phyloP scores from a whole-genome alignment of 2,797 vertebrate species.

The Nannoperca australis region DNA sequence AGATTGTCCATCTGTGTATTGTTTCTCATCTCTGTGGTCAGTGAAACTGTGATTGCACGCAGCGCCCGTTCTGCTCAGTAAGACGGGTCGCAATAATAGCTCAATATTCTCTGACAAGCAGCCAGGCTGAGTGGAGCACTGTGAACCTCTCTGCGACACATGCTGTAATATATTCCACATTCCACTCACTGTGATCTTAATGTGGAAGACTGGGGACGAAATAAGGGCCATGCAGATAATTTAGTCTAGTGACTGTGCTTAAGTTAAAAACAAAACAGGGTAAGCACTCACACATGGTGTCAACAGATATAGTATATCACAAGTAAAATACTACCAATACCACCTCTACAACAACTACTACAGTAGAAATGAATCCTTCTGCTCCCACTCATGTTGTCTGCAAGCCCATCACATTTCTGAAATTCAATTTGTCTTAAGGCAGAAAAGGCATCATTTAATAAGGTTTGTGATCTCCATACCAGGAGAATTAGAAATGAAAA shows the following conservation, averaged over 20 bases:
- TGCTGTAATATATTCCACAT: constrained; percentile 7
- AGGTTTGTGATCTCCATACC: neutral
- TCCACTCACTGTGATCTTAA: constrained; percentile 1
- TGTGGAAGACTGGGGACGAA: neutral
- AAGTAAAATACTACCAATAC: neutral
- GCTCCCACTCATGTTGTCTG: neutral
- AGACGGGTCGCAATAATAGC: constrained; percentile 28
- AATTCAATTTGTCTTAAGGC: neutral
- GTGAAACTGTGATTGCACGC: constrained; percentile 27
- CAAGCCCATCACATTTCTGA: neutral
- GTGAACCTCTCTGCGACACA: constrained; percentile 12
- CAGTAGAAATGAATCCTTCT: neutral
- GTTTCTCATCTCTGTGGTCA: constrained; percentile 46
- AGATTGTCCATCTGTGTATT: constrained; percentile 43
- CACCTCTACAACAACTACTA: neutral
- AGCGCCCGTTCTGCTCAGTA: constrained; percentile 7
- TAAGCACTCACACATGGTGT: neutral
- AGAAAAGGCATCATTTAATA: neutral
- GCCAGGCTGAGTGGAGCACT: constrained; percentile 14
- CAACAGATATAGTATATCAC: neutral
- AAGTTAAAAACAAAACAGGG: neutral
- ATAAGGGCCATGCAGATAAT: neutral
- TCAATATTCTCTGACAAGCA: constrained; percentile 33
- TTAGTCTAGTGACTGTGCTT: neutral
- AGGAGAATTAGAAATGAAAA: neutral